Evolutionary conservation across 2,797 vertebrate genomes (phyloP).

Genomic region (Crocodylus rhombifer): DNA sequence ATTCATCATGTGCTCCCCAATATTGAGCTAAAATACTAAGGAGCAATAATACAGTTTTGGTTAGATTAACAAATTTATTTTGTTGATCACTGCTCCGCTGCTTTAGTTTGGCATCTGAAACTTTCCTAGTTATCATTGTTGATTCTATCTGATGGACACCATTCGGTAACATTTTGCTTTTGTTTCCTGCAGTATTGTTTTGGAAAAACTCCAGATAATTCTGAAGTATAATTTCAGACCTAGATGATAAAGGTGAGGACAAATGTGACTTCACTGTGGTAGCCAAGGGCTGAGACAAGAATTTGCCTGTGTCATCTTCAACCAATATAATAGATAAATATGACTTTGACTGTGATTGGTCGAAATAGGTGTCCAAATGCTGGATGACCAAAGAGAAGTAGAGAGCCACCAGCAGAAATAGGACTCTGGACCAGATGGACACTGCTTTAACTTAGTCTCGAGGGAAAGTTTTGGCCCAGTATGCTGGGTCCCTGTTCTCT

Average conservation of each 20-base stretch:
- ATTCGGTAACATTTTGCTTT: too few species aligned
- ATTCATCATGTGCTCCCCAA: conserved; percentile 59
- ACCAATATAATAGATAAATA: neutral
- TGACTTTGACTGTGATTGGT: neutral
- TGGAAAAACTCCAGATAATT: too few species aligned
- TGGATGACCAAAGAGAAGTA: neutral
- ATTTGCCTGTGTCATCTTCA: neutral
- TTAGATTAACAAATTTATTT: conserved; percentile 40
- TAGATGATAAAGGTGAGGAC: too few species aligned
- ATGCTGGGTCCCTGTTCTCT: neutral
- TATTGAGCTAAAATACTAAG: conserved; percentile 42
- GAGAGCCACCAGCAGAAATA: neutral
- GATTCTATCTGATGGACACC: neutral
- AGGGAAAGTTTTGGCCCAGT: neutral
- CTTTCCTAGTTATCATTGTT: neutral
- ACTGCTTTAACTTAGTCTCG: neutral
- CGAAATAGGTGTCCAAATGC: neutral
- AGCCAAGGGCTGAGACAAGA: neutral
- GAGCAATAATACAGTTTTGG: conserved; percentile 45
- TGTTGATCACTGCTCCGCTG: conserved; percentile 19
- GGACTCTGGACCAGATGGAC: neutral
- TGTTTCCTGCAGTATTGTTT: too few species aligned
- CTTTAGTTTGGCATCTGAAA: conserved; percentile 47
- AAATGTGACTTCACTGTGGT: neutral
- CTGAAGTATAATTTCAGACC: too few species aligned